phyloP scores from a whole-genome alignment of 2,113 vertebrate species.

The Pristiophorus japonicus region DNA sequence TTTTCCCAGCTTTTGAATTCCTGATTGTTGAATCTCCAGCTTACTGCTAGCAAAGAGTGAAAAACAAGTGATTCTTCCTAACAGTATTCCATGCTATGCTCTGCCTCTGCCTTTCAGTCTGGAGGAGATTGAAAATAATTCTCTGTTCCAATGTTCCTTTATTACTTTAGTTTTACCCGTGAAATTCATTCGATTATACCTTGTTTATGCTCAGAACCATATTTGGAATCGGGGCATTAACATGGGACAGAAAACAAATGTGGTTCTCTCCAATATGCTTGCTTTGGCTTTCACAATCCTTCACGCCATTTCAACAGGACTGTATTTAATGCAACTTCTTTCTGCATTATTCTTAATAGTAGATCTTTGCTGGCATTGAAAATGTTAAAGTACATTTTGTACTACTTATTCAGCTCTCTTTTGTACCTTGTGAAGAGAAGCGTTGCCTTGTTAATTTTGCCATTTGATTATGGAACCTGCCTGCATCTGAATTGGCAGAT shows the following conservation, averaged over 20 bases:
- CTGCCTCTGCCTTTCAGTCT: not conserved
- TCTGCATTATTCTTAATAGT: not conserved
- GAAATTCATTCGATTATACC: not conserved
- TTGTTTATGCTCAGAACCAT: not conserved
- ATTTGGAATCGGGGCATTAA: not conserved
- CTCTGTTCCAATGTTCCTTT: not conserved
- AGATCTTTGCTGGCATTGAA: not conserved
- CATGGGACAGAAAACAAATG: not conserved
- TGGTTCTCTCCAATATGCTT: not conserved
- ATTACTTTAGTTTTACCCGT: not conserved
- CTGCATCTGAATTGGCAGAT: not conserved
- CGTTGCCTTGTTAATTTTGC: not conserved
- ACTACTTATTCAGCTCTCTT: conserved; percentile 1
- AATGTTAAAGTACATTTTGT: not conserved
- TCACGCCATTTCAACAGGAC: not conserved
- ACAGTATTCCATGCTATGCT: not conserved
- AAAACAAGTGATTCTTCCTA: not conserved
- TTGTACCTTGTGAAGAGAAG: not conserved
- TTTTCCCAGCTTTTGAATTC: not conserved
- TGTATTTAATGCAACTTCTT: not conserved
- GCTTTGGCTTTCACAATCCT: not conserved
- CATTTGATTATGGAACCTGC: not conserved
- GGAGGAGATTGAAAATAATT: not conserved
- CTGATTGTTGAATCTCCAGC: not conserved
- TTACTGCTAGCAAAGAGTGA: not conserved